Percentiles rank a stretch among this genome's conserved stretches.
phyloP scores from a whole-genome alignment of 2,888 invertebrate species.

The Pyrochroa serraticornis region DNA sequence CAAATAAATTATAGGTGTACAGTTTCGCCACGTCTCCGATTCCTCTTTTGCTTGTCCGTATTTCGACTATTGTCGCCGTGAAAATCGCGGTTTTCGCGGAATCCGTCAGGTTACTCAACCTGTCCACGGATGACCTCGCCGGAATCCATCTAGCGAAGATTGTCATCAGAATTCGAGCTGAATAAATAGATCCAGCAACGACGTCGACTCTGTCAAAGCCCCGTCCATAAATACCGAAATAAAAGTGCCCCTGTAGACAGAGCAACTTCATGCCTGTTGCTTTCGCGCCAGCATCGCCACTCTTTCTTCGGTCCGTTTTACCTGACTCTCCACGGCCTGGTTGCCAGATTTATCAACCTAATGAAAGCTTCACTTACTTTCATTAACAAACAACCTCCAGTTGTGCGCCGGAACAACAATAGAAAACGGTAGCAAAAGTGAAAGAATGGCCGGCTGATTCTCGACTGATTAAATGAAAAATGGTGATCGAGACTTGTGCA shows the following conservation, averaged over 20 bases:
- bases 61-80: not conserved
- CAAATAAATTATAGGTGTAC: conserved; percentile 2
- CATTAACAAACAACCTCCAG: conserved; percentile 19
- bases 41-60: not conserved
- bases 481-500: conserved; percentile 23
- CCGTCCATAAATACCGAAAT: conserved; percentile 28
- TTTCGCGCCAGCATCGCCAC: conserved; percentile 13
- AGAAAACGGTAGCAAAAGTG: conserved; percentile 24
- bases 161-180: conserved; percentile 44
- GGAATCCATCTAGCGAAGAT: conserved; percentile 42
- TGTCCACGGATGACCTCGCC: conserved; percentile 35
- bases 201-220: conserved; percentile 36
- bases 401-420: conserved; percentile 16
- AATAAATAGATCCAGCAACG: conserved; percentile 42
- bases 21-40: not conserved
- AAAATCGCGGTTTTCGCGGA: conserved; percentile 15
- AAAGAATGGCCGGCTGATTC: conserved; percentile 19
- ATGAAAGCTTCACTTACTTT: conserved; percentile 13
- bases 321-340: conserved; percentile 11
- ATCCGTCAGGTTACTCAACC: conserved; percentile 28
- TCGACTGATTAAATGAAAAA: conserved; percentile 25
- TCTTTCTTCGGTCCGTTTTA: conserved; percentile 11
- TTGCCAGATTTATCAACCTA: conserved; percentile 17
- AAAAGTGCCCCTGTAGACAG: conserved; percentile 21
- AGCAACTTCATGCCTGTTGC: conserved; percentile 21